Base-by-base conservation (phyloP, 1,140 invertebrate species). In the Cotesia vestalis region DNA sequence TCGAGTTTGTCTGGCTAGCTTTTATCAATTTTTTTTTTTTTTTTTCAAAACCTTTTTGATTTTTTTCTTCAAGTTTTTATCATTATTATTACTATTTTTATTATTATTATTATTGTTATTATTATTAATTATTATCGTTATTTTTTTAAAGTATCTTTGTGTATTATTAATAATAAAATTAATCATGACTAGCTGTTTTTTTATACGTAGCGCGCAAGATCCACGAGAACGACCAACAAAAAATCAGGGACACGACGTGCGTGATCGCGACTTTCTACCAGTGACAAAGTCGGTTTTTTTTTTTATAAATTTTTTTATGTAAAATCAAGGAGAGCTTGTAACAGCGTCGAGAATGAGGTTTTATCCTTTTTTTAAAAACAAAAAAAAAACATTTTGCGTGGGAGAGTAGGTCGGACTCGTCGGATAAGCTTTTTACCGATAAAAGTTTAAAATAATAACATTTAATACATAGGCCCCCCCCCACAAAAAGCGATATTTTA, bases 401-500 rank as follows among this genome's bases (percentile, higher is more conserved):
- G 14, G 14, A 55, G 53, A 4, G 53, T 55, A 55, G 12, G 12
- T 55, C 53, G 53, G 3, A 55, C 53, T 55, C 53, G 53, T 55
- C 17, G 53, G 53, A 55, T 55, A 55, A n/a, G 53, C n/a, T 55
- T 55, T 55, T n/a, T 36, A 14, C n/a, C 17, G 14, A 11, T 55
- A 14, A 55, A 55, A 55, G 11, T 6, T 55, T 38, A 66, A 73
- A 60, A 12, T 46, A 53, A 53, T 55, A 38, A 38, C 17, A 51
- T 12, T 27, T 27, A 27, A 3, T 27, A 35, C 4, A 46, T 46
- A 46, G 40, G 40, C 11, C 40, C 40, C 11, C 40, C 40, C 62
- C 4, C 40, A 38, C 3, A 6, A 27, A 60, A 60, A 60, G 59
- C 59, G 59, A 64, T 64, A 71, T 71, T 71, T 71, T 71, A 64